Evolutionary conservation across 2,113 vertebrate genomes (phyloP).

Genomic region (Xiphophorus maculatus): DNA sequence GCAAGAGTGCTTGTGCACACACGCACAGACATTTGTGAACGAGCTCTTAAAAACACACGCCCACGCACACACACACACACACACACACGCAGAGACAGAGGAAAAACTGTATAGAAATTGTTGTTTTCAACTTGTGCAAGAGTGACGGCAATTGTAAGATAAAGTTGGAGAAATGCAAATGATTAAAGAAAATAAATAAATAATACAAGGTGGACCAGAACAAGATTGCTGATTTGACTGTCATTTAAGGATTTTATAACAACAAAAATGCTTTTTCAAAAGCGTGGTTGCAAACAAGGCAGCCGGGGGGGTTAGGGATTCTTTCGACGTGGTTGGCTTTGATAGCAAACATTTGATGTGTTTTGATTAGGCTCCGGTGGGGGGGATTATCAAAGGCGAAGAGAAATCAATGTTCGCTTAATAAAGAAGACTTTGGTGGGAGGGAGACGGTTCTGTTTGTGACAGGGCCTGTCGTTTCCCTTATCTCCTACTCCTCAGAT

Average conservation of each 20-base stretch:
- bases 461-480: slow-evolving; percentile 69
- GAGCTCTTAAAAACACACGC: slow-evolving; percentile 1
- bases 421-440: slow-evolving; percentile 76
- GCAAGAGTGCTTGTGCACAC: slow-evolving; percentile 6
- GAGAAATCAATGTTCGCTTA: slow-evolving; percentile 80
- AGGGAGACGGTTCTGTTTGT: slow-evolving; percentile 70
- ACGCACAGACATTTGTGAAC: not conserved
- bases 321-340: slow-evolving; percentile 66
- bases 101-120: slow-evolving; percentile 18
- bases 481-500: slow-evolving; percentile 76
- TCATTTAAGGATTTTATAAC: slow-evolving; percentile 48
- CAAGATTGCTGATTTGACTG: slow-evolving; percentile 52
- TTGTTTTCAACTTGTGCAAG: slow-evolving; percentile 9
- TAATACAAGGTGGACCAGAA: slow-evolving; percentile 26
- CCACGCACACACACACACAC: too few species aligned
- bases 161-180: slow-evolving; percentile 38
- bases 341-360: slow-evolving; percentile 72
- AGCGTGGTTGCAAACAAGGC: slow-evolving; percentile 59
- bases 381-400: slow-evolving; percentile 76
- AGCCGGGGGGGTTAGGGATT: slow-evolving; percentile 43
- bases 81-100: too few species aligned
- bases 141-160: slow-evolving; percentile 24
- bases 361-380: slow-evolving; percentile 71
- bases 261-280: slow-evolving; percentile 41
- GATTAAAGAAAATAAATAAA: not conserved